Percentiles rank a stretch among this genome's conserved stretches.
These are phyloP conservation scores for Aphaenogaster ashmeadi DNA, from an alignment of 1,140 invertebrate genomes.

Conservation along the genomic window DNA sequence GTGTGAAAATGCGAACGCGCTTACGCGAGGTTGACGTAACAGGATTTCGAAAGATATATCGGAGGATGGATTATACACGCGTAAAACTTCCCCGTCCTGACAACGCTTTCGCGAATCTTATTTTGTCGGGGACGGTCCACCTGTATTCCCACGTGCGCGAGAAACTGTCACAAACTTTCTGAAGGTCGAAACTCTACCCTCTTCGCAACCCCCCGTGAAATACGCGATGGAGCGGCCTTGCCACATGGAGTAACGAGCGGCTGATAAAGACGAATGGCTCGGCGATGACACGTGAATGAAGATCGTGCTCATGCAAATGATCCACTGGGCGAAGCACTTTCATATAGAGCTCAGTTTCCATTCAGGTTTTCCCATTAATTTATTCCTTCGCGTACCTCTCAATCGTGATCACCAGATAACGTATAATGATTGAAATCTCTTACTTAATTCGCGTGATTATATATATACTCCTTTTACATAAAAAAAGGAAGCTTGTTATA, in stretches of 20 bases:
- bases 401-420: slow-evolving; percentile 8
- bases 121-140: neutral
- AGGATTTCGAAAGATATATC: slow-evolving; percentile 37
- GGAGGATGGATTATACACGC: slow-evolving; percentile 3
- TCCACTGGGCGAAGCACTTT: neutral
- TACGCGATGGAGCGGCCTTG: slow-evolving; percentile 8
- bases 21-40: slow-evolving; percentile 16
- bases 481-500: neutral
- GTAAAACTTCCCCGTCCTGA: neutral
- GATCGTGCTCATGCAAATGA: slow-evolving; percentile 32
- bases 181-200: neutral
- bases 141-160: slow-evolving; percentile 30
- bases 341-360: neutral
- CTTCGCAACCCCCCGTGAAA: neutral
- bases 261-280: slow-evolving; percentile 49
- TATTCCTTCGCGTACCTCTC: neutral
- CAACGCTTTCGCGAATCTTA: slow-evolving; percentile 39
- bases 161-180: slow-evolving; percentile 61
- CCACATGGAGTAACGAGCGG: slow-evolving; percentile 20
- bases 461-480: neutral
- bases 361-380: slow-evolving; percentile 39
- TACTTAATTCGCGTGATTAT: neutral
- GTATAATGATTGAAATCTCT: slow-evolving; percentile 21
- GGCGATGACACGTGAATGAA: slow-evolving; percentile 44
- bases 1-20: neutral